Evolutionary conservation across 2,113 vertebrate genomes (phyloP).

Genomic region (Riparia riparia): DNA sequence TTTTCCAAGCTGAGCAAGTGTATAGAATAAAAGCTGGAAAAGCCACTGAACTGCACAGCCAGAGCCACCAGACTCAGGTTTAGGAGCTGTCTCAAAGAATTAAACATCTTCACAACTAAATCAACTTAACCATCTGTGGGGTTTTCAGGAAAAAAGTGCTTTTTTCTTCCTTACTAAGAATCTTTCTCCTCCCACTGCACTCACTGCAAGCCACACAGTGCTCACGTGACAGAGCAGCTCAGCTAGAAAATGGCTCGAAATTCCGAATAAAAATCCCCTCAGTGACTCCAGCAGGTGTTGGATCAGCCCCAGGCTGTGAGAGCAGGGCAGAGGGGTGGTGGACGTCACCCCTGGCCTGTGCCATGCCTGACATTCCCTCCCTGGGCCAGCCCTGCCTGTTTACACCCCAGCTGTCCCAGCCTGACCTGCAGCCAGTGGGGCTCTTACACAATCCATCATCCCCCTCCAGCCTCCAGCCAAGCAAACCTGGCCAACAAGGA

Average conservation of each 20-base stretch:
- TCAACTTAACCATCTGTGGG: neutral
- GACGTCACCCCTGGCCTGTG: neutral
- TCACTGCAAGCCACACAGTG: neutral
- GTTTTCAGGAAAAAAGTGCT: neutral
- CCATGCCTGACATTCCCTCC: neutral
- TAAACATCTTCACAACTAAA: neutral
- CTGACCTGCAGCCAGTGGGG: neutral
- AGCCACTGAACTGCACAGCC: neutral
- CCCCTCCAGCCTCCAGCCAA: neutral
- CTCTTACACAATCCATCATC: neutral
- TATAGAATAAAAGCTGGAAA: neutral
- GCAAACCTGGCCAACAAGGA: neutral
- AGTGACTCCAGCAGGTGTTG: neutral
- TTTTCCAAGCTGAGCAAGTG: neutral
- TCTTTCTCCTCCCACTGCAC: neutral
- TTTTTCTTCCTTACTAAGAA: neutral
- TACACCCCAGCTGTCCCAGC: conserved; percentile 5
- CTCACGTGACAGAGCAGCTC: fast-evolving
- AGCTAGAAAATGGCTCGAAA: neutral
- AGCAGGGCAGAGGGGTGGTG: neutral
- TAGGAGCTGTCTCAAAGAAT: neutral
- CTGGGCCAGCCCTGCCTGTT: neutral
- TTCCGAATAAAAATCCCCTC: neutral
- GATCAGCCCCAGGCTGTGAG: neutral
- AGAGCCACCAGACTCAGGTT: neutral